A percentile compares a stretch with the other conserved stretches of the same genome.
phyloP scores from a whole-genome alignment of 2,113 vertebrate species.

The Notiomystis cincta region DNA sequence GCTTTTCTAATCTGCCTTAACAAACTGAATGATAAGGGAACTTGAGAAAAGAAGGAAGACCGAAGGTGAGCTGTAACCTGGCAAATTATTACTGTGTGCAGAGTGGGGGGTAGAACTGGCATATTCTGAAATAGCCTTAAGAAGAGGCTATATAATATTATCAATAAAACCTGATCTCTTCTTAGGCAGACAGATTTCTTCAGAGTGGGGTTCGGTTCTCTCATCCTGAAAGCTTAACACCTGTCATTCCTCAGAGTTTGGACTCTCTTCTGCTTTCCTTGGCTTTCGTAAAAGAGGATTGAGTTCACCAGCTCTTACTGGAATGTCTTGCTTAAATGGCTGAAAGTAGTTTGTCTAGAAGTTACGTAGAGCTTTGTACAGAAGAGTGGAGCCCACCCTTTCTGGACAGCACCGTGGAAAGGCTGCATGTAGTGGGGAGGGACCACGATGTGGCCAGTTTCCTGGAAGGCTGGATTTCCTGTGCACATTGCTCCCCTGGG shows the following conservation, averaged over 20 bases:
- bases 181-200: neutral
- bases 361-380: neutral
- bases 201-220: neutral
- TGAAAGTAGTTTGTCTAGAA: neutral
- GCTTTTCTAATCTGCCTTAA: neutral
- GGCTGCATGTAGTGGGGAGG: neutral
- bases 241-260: neutral
- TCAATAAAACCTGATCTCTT: neutral
- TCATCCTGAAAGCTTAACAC: neutral
- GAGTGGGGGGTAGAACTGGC: neutral
- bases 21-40: neutral
- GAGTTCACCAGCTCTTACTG: neutral
- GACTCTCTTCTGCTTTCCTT: neutral
- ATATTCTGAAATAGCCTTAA: neutral
- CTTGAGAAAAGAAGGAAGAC: neutral
- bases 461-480: slow-evolving; percentile 29
- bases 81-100: neutral
- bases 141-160: neutral
- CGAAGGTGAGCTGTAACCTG: neutral
- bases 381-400: neutral
- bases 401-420: neutral
- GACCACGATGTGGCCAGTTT: neutral
- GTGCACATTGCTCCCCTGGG: neutral
- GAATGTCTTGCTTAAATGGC: neutral
- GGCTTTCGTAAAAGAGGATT: neutral